phyloP scores from a whole-genome alignment of 2,888 invertebrate species.

The Tricholauxania praeusta region DNA sequence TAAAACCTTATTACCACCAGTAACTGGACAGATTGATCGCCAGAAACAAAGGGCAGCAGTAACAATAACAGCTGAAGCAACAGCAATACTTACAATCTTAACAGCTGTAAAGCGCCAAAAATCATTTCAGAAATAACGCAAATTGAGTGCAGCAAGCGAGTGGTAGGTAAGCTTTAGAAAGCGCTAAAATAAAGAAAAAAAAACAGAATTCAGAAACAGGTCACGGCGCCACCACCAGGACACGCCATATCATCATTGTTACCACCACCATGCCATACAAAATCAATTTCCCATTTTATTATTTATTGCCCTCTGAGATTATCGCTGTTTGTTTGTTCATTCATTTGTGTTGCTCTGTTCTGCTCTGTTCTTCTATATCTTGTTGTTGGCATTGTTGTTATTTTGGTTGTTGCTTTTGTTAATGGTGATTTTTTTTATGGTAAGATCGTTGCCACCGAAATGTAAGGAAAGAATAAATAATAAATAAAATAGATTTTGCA shows the following conservation, averaged over 20 bases:
- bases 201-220: not conserved
- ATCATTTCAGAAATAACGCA: not conserved
- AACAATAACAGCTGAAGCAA: not conserved
- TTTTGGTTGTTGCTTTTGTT: not conserved
- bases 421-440: not conserved
- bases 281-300: conserved; percentile 36
- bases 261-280: not conserved
- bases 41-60: not conserved
- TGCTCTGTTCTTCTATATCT: not conserved
- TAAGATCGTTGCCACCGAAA: too few relatives aligned
- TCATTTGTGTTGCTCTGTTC: not conserved
- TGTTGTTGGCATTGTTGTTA: conserved; percentile 1
- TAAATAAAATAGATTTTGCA: too few relatives aligned
- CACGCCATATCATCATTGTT: too few relatives aligned
- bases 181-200: not conserved
- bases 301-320: conserved; percentile 17
- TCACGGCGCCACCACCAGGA: not conserved
- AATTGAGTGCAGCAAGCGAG: conserved; percentile 6
- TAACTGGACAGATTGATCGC: too few relatives aligned
- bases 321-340: conserved; percentile 1
- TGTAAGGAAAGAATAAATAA: too few relatives aligned
- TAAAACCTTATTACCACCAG: too few relatives aligned
- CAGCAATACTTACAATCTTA: not conserved
- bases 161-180: not conserved
- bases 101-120: not conserved